These are phyloP conservation scores for Agonum fuliginosum DNA, from an alignment of 2,888 invertebrate species.

Conservation along the genomic window DNA sequence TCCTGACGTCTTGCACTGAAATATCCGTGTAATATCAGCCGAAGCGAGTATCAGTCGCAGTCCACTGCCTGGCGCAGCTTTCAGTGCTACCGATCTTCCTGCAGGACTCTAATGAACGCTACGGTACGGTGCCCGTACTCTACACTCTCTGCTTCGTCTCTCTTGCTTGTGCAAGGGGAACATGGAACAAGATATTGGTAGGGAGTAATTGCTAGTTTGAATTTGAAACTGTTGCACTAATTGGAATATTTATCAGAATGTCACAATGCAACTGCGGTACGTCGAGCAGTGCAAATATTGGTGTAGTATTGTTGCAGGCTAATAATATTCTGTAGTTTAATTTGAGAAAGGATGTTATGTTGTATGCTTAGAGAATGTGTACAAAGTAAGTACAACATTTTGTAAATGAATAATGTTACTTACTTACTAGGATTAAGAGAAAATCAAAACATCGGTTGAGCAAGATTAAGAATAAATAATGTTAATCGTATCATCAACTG, in stretches of 20 bases:
- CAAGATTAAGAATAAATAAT: too few relatives aligned
- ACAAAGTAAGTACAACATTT: too few relatives aligned
- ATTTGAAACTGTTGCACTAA: constrained; percentile 50
- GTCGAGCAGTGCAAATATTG: background rate
- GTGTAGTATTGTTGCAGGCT: background rate
- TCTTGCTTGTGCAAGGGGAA: background rate
- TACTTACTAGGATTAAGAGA: too few relatives aligned
- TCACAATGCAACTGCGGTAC: constrained; percentile 5
- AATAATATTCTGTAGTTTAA: too few relatives aligned
- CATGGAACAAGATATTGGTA: constrained; percentile 26
- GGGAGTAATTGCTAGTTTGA: constrained; percentile 43
- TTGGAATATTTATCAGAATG: constrained; percentile 52
- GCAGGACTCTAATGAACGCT: constrained; percentile 30
- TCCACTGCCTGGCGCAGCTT: background rate
- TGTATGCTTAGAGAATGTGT: too few relatives aligned
- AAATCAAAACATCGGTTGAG: too few relatives aligned
- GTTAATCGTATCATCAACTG: too few relatives aligned
- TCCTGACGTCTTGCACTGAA: constrained; percentile 21
- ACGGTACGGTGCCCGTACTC: background rate
- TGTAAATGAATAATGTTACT: too few relatives aligned
- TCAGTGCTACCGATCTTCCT: background rate
- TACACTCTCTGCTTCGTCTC: background rate
- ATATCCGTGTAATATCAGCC: constrained; percentile 50
- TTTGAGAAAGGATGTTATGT: too few relatives aligned
- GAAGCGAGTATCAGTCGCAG: too few relatives aligned